Base-by-base conservation (phyloP, 2,888 invertebrate genomes). In the Sinohyriopsis cumingii region DNA sequence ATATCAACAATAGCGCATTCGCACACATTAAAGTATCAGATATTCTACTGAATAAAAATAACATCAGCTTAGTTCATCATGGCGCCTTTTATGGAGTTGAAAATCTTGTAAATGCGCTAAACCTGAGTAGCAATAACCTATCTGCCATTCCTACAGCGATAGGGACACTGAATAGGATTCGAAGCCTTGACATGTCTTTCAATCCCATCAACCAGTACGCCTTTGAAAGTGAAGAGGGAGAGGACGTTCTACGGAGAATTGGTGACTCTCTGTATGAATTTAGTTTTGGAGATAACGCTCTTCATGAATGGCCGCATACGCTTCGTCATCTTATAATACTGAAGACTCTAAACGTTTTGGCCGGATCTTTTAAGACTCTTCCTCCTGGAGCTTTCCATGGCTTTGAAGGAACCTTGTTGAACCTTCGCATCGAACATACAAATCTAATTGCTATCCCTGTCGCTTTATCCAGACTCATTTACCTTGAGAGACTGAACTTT, bases 211-310 rank as follows among this genome's bases (percentile, higher is more conserved):
- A 63, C n/a, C 59, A 70, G 25, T 24, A 18, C 0, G 65, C 63
- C 45, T 69, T 65, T 33, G 71, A 63, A 5, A 53, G 64, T 24
- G 25, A 56, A 15, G 72, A 76, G 45, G 45, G 60, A 7, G 71
- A 77, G 28, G 55, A 63, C 4, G 76, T 77, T 0, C 69, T 81
- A 68, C 62, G 70, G 20, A 60, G 66, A 20, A 55, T 81, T 5
- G 81, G 81, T 1, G 71, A 77, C 55, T 75, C 66, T 55, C 61
- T 81, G 0, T 63, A 25, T 6, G 79, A 78, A 45, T 79, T 81
- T 55, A 56, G 73, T 22, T 81, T 81, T 53, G 81, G 81, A 9
- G 69, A 72, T 57, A 45, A 59, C 15, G 57, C 60, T 6, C 53
- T 78, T 15, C 18, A 19, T 6, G 55, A 66, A 33, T 81, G 81